Evolutionary conservation across 2,888 invertebrate species (phyloP).

Genomic region (Gordius sp.): DNA sequence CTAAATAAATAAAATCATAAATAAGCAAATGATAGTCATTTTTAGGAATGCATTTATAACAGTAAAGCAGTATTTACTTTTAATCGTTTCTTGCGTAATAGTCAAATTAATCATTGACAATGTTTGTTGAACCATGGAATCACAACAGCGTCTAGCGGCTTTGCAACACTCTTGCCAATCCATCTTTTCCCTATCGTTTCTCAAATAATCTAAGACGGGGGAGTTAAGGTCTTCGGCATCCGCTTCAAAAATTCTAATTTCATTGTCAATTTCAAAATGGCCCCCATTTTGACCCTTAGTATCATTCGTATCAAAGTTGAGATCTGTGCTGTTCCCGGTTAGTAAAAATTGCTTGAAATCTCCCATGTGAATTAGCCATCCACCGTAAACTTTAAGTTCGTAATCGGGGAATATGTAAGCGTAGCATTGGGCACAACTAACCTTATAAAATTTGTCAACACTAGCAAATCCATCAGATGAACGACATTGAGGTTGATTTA

Average conservation of each 20-base stretch:
- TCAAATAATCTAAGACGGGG: background rate
- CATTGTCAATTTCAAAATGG: too few relatives aligned
- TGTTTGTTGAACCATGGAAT: too few relatives aligned
- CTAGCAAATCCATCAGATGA: too few relatives aligned
- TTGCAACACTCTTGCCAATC: constrained; percentile 15
- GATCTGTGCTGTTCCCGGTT: background rate
- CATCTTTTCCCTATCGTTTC: background rate
- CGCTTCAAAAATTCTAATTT: background rate
- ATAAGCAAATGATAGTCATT: too few relatives aligned
- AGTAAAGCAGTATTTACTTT: too few relatives aligned
- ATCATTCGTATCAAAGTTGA: background rate
- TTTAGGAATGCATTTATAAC: too few relatives aligned
- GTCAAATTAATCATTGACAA: too few relatives aligned
- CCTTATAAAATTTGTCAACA: too few relatives aligned
- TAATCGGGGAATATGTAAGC: constrained; percentile 6
- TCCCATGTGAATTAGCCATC: background rate
- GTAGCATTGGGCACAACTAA: constrained; percentile 1
- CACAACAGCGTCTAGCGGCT: constrained; percentile 15
- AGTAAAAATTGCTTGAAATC: background rate
- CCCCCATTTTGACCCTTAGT: too few relatives aligned
- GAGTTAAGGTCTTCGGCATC: background rate
- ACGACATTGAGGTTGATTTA: too few relatives aligned
- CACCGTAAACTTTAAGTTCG: background rate
- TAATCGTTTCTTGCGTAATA: too few relatives aligned
- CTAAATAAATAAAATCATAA: too few relatives aligned